These are phyloP conservation scores for Latrodectus hesperus DNA, from an alignment of 2,888 invertebrate species.

Conservation along the genomic window DNA sequence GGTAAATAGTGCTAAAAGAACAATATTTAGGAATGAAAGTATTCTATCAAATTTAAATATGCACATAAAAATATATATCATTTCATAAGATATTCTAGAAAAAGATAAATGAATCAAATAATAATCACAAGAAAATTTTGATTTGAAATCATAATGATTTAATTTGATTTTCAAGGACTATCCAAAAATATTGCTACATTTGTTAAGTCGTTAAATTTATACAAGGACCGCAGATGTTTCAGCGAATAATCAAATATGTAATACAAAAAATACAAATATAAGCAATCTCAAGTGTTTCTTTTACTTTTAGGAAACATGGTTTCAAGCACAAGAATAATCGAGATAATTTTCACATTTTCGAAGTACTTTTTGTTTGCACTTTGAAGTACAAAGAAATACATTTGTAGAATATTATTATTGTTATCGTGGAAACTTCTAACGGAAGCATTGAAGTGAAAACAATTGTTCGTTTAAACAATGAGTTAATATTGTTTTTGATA, in stretches of 20 bases:
- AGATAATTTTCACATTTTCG: slow-evolving; percentile 20
- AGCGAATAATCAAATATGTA: background rate
- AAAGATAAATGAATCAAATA: too few relatives aligned
- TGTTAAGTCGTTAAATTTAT: too few relatives aligned
- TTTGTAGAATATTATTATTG: slow-evolving; percentile 13
- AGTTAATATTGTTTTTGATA: slow-evolving; percentile 24
- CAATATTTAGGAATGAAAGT: too few relatives aligned
- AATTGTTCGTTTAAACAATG: slow-evolving; percentile 26
- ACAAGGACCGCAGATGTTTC: background rate
- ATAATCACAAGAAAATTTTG: too few relatives aligned
- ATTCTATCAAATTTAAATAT: too few relatives aligned
- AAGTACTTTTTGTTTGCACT: slow-evolving; percentile 19
- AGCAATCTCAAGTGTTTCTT: background rate
- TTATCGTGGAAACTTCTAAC: background rate
- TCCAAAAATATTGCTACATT: too few relatives aligned
- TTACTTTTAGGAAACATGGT: slow-evolving; percentile 17
- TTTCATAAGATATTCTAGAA: too few relatives aligned
- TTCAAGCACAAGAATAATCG: slow-evolving; percentile 15
- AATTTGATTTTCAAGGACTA: too few relatives aligned
- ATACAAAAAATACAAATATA: background rate
- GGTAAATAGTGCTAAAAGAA: too few relatives aligned
- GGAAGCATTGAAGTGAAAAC: slow-evolving; percentile 26
- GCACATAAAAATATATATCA: too few relatives aligned
- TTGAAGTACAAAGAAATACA: slow-evolving; percentile 32
- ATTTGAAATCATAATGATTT: too few relatives aligned